Evolutionary conservation across 2,113 vertebrate species (phyloP), one percentile per base, ranked within the genome.

Genomic region (Phylloscopus trochilus): DNA sequence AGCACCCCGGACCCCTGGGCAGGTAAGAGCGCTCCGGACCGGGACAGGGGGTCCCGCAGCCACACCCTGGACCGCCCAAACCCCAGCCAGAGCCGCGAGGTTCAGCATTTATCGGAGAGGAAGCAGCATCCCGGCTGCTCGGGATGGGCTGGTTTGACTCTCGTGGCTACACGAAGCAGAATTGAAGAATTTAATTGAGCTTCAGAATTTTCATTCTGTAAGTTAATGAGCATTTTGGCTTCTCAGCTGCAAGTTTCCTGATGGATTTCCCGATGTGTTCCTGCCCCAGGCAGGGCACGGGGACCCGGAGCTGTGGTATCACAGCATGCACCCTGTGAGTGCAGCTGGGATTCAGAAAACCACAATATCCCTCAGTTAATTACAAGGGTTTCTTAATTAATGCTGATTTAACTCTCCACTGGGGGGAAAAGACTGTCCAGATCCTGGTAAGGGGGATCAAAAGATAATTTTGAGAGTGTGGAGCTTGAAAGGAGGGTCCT

Each of bases 241-340:
- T 22, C 43, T 43, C 21, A 21, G 56, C 39, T 41, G 53, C 46
- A 31, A 56, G 26, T 68, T 52, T 62, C 44, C 31, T 19, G 18
- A 55, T 33, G 74, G 74, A 23, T 80, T 83, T 66, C 39, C 13
- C 22, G 13, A 63, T 51, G 23, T n/a, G 13, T n/a, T 49, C 31
- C 43, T 53, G n/a, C 15, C 51, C 52, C 23, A 28, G 72, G 72
- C 52, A 33, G 83, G 59, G 66, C 35, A 27, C 0, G 2, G 70
- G 33, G 55, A 39, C 27, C 44, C 4, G 30, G n/a, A 53, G 56
- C 62, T 37, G 17, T 17, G 15, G 26, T 23, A n/a, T 44, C 60
- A 4, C 49, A 41, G 78, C 1, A 1, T 62, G 60, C 0, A 0
- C 31, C 14, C 59, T 46, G 33, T 37, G 1, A 30, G 27, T 62